phyloP scores from a whole-genome alignment of 2,888 invertebrate species.

The Pollenia amentaria region DNA sequence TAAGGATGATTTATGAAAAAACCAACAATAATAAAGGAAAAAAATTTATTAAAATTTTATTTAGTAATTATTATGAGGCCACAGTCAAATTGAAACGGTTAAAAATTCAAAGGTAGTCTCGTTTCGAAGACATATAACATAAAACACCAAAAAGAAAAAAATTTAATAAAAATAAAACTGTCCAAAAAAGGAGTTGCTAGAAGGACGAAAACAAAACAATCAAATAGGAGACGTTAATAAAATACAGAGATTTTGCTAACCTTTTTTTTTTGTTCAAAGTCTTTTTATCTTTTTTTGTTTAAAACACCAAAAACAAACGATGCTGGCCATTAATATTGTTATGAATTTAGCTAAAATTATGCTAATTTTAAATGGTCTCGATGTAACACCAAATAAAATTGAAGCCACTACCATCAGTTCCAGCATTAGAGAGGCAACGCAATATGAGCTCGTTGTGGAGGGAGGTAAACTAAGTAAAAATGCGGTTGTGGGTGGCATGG shows the following conservation, averaged over 20 bases:
- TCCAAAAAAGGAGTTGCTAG: not conserved
- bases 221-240: not conserved
- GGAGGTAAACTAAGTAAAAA: not conserved
- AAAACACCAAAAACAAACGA: constrained; percentile 15
- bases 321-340: constrained; percentile 48
- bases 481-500: not conserved
- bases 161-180: not conserved
- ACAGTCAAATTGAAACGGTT: constrained; percentile 63
- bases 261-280: not conserved
- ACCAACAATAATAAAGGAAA: constrained; percentile 39
- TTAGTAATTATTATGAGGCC: constrained; percentile 39
- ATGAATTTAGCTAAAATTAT: constrained; percentile 63
- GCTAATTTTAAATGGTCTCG: constrained; percentile 61
- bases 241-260: not conserved
- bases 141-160: not conserved
- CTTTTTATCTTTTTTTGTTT: not conserved
- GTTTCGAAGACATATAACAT: not conserved
- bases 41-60: constrained; percentile 57
- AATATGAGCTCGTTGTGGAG: not conserved
- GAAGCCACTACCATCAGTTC: not conserved
- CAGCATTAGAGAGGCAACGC: not conserved
- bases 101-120: constrained; percentile 64
- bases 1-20: constrained; percentile 53
- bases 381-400: not conserved
- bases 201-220: not conserved